Evolutionary conservation across 2,797 vertebrate genomes (phyloP).

Genomic region (Adrianichthys oophorus): DNA sequence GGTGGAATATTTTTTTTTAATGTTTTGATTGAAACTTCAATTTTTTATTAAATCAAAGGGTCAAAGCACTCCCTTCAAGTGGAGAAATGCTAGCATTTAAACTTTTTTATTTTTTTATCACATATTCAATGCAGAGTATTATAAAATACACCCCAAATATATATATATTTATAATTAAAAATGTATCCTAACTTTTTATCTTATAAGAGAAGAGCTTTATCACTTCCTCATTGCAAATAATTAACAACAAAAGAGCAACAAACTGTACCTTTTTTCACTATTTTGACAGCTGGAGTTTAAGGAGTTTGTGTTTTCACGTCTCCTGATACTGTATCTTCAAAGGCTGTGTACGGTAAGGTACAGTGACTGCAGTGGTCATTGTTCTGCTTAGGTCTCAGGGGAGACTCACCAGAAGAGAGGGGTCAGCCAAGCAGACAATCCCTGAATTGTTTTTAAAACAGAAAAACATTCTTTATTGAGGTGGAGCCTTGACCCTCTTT

Average conservation of each 20-base stretch:
- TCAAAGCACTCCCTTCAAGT: no score
- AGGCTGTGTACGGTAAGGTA: conserved; percentile 48
- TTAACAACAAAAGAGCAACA: conserved; percentile 3
- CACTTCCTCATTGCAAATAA: no score
- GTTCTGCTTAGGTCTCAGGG: conserved; percentile 61
- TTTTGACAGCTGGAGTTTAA: conserved; percentile 1
- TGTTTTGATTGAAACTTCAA: no score
- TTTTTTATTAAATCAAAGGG: no score
- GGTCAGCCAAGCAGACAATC: conserved; percentile 79
- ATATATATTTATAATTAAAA: no score
- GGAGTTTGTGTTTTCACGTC: conserved; percentile 28
- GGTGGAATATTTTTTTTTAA: no score
- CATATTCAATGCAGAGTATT: no score
- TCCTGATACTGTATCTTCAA: conserved; percentile 24
- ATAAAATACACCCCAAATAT: no score
- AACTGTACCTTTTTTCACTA: conserved; percentile 5
- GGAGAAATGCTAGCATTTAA: no score
- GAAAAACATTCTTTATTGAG: conserved; percentile 77
- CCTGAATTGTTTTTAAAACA: conserved; percentile 75
- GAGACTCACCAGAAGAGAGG: conserved; percentile 57
- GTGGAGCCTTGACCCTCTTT: conserved; percentile 67
- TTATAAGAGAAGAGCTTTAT: no score
- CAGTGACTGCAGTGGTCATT: conserved; percentile 49
- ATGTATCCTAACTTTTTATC: no score
- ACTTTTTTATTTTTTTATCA: no score